These are phyloP conservation scores for Protobothrops mucrosquamatus DNA, from an alignment of 2,113 vertebrate genomes.

Conservation along the genomic window DNA sequence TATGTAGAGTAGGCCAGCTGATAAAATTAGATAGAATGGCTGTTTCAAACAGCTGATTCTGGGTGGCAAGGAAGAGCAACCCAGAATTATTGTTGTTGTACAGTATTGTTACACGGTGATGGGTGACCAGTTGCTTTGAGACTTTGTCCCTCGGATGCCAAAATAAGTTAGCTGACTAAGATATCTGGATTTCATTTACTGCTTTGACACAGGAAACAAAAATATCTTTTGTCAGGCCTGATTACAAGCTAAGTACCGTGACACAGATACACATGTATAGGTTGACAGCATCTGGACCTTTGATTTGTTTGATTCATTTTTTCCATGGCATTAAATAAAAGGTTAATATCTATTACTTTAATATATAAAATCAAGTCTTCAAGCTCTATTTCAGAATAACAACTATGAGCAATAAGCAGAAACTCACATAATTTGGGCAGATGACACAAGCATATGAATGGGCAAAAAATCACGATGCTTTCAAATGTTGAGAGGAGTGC, in stretches of 20 bases:
- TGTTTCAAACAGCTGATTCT: background rate
- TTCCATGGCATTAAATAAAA: background rate
- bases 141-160: background rate
- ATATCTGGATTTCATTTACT: background rate
- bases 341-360: background rate
- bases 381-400: background rate
- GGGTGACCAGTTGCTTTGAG: background rate
- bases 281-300: background rate
- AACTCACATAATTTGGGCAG: background rate
- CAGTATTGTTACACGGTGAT: background rate
- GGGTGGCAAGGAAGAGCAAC: background rate
- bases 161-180: background rate
- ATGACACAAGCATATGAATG: background rate
- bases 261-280: background rate
- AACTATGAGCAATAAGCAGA: background rate
- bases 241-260: background rate
- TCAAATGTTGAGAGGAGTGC: background rate
- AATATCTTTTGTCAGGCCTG: background rate
- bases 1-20: too few species aligned
- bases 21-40: background rate
- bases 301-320: background rate
- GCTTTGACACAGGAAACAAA: background rate
- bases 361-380: background rate
- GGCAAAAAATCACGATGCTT: background rate
- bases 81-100: background rate